A percentile compares a stretch with the other conserved stretches of the same genome.
phyloP scores from a whole-genome alignment of 2,888 invertebrate genomes.

The Habrosyne pyritoides region DNA sequence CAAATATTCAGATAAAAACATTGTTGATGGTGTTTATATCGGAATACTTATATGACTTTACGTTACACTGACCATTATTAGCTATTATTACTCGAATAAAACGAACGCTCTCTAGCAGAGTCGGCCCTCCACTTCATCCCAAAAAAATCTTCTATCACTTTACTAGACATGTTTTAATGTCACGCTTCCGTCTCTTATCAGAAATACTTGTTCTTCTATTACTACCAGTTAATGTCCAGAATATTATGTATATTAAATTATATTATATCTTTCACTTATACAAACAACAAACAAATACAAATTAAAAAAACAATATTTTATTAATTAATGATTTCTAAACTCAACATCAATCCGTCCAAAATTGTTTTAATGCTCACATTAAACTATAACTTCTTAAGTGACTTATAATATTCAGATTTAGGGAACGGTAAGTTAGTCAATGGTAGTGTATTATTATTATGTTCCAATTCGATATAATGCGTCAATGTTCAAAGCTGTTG shows the following conservation, averaged over 20 bases:
- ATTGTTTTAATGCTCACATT: constrained; percentile 48
- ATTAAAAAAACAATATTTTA: neutral
- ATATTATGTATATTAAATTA: neutral
- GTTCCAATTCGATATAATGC: neutral
- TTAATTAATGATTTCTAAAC: neutral
- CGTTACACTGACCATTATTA: neutral
- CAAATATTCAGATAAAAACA: neutral
- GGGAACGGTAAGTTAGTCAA: neutral
- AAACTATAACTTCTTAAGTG: neutral
- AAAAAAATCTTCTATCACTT: neutral
- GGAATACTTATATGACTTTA: too few relatives aligned
- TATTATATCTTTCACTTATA: neutral
- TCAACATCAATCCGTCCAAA: constrained; percentile 59
- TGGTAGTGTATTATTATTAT: neutral
- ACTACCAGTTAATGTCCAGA: neutral
- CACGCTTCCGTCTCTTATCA: neutral
- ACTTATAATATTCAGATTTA: neutral
- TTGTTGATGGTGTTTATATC: neutral
- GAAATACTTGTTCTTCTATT: neutral
- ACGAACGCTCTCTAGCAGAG: neutral
- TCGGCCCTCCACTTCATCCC: neutral
- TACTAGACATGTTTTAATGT: constrained; percentile 1
- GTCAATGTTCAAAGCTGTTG: neutral
- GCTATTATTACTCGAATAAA: neutral
- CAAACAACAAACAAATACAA: neutral